phyloP scores from a whole-genome alignment of 2,797 vertebrate species.

The Muscicapa comitata region DNA sequence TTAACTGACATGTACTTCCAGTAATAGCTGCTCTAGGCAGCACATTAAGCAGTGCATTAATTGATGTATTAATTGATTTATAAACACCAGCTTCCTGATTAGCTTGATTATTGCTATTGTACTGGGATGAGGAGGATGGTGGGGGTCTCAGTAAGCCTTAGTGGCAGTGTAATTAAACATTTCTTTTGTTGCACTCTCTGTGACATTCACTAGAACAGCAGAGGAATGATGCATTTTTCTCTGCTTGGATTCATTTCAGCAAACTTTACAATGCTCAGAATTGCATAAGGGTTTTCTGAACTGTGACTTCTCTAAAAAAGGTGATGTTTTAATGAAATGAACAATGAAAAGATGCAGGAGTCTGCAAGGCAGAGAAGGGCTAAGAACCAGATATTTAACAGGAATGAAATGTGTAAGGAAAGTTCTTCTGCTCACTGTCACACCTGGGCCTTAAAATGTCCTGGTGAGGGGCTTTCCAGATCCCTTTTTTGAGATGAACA shows the following conservation, averaged over 20 bases:
- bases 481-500: background rate
- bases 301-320: background rate
- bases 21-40: constrained; percentile 48
- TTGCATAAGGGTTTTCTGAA: background rate
- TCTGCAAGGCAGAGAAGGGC: background rate
- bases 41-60: constrained; percentile 53
- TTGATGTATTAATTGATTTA: constrained; percentile 66
- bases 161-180: constrained; percentile 31
- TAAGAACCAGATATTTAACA: background rate
- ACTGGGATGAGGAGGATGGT: background rate
- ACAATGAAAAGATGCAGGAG: background rate
- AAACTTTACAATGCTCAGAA: background rate
- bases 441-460: background rate
- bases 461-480: background rate
- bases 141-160: background rate
- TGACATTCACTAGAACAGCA: background rate
- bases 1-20: constrained; percentile 13
- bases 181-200: background rate
- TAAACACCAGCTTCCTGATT: constrained; percentile 51
- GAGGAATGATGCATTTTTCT: background rate
- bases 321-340: background rate
- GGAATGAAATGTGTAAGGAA: background rate
- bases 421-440: background rate
- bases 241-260: background rate
- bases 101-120: constrained; percentile 40